Conservation (phyloP, 2,113 vertebrate species). For the Sterna hirundo region DNA sequence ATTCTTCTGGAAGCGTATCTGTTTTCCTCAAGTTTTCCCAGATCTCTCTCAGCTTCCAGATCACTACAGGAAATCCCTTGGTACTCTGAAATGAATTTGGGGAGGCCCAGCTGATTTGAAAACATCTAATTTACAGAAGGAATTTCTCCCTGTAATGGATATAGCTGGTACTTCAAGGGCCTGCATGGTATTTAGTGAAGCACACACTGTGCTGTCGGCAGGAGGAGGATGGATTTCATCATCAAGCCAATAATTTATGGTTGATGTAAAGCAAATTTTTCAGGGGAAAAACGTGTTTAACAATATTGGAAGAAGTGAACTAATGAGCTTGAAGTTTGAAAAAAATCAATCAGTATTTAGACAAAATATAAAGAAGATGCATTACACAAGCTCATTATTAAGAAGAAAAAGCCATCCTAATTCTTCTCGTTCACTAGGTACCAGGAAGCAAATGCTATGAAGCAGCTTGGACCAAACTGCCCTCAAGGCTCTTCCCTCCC, state of each 20-base stretch:
- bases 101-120: neutral
- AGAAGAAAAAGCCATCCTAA: neutral
- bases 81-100: neutral
- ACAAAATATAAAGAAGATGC: neutral
- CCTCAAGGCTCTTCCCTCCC: neutral
- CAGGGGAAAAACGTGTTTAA: neutral
- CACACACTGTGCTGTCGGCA: neutral
- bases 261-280: neutral
- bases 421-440: neutral
- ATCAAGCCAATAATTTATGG: neutral
- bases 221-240: neutral
- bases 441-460: neutral
- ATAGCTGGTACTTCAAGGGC: neutral
- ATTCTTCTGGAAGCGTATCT: neutral
- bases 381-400: neutral
- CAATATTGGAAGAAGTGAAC: neutral
- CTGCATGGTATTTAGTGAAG: neutral
- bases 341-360: neutral
- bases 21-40: neutral
- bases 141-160: neutral
- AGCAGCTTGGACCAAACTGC: neutral
- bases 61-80: neutral
- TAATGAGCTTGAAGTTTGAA: neutral
- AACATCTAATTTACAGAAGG: neutral
- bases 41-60: neutral